Base-by-base conservation (phyloP, 2,888 invertebrate species). In the Perizoma affinitatum region DNA sequence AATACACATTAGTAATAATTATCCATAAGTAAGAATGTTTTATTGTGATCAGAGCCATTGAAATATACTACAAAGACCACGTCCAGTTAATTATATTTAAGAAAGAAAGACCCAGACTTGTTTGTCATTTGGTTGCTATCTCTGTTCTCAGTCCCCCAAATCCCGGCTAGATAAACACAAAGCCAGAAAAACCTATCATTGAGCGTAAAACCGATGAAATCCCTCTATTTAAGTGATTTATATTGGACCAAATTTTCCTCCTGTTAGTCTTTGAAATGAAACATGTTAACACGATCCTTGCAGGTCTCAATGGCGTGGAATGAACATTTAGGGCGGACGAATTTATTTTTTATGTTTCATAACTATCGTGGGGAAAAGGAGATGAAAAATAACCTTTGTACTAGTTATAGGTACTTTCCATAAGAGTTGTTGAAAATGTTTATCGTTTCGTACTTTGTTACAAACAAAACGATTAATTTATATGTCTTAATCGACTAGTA, bases 221-320 rank as follows among this genome's bases (percentile, higher is more conserved):
- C 67, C 63, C 59, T 61, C 54, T 67, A 67, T 61, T 68, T 59
- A 66, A 65, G 60, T 73, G 77, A 82, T 82, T 81, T 82, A 82
- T 78, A 64, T 68, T 58, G 47, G 61, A 58, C 54, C 63, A 74
- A 79, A 79, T 79, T 80, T 79, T 80, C 76, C 67, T 62, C 63
- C 49, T 76, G 80, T 80, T 81, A 79, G 66, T 61, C 67, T 71
- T 65, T 54, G 67, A 65, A 67, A 67, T 68, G 71, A 71, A 67
- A 79, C 61, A 52, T 61, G 56, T 54, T 61, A 57, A 57, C 86
- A 82, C 75, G 73, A 75, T 76, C 68, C 60, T 58, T 67, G 60
- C 72, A 67, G 65, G 41, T 74, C 67, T 77, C 78, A 83, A 85
- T 84, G 78, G 79, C 22, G 54, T 49, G 80, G 81, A 83, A 83